A percentile compares a stretch with the other conserved stretches of the same genome.
Conservation (phyloP, 2,888 invertebrate species). For the Chalcis sispes region DNA sequence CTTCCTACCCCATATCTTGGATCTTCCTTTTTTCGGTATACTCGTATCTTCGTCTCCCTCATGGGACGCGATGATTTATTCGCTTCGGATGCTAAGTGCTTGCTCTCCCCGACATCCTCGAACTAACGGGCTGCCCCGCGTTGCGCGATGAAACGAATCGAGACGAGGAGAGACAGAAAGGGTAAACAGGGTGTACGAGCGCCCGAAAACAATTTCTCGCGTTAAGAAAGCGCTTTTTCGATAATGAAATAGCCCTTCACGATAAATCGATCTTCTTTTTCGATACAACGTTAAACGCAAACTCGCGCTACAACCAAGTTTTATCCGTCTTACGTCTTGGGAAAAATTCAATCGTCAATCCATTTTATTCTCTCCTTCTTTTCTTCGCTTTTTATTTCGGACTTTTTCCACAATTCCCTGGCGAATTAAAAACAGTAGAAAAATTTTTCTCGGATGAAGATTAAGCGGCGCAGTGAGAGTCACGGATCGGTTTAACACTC, state of each 20-base stretch:
- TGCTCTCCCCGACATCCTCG: background rate
- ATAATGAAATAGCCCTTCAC: constrained; percentile 51
- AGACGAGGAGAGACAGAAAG: background rate
- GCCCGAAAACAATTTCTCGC: constrained; percentile 50
- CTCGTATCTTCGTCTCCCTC: background rate
- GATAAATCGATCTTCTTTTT: constrained; percentile 48
- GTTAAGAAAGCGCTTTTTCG: constrained; percentile 41
- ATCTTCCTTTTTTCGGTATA: no score
- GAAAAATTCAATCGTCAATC: constrained; percentile 49
- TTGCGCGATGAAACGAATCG: background rate
- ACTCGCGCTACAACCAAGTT: constrained; percentile 2
- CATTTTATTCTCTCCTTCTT: background rate
- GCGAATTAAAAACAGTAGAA: constrained; percentile 22
- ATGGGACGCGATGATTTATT: constrained; percentile 47
- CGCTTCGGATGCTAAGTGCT: constrained; percentile 40
- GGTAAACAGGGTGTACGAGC: background rate
- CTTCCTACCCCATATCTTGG: no score
- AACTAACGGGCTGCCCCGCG: constrained; percentile 1
- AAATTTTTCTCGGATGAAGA: constrained; percentile 32
- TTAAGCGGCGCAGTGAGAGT: constrained; percentile 29
- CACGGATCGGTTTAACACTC: background rate
- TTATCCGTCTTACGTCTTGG: constrained; percentile 42
- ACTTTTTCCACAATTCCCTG: background rate
- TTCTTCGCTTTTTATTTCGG: background rate
- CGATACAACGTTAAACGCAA: constrained; percentile 33